phyloP scores from a whole-genome alignment of 2,113 vertebrate genomes.

The Calidris pygmaea region DNA sequence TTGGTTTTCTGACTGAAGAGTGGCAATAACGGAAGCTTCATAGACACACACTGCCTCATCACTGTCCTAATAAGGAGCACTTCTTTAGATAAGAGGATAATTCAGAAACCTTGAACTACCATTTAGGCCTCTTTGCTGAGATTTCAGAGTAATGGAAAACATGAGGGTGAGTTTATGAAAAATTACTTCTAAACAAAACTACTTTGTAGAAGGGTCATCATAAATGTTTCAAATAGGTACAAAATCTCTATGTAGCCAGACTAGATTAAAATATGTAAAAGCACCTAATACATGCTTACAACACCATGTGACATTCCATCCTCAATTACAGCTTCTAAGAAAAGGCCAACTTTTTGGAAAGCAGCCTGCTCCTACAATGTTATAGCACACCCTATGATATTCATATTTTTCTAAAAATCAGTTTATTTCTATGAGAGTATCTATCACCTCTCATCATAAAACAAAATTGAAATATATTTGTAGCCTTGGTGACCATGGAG shows the following conservation, averaged over 20 bases:
- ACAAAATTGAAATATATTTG: neutral
- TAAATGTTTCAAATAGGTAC: neutral
- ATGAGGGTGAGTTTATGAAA: neutral
- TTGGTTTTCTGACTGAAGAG: neutral
- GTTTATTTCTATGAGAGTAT: neutral
- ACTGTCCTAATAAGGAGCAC: neutral
- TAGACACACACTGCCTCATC: neutral
- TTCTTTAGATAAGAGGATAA: neutral
- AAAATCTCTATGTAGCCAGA: neutral
- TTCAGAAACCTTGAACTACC: neutral
- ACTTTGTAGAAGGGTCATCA: neutral
- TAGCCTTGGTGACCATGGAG: neutral
- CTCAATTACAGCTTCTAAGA: neutral
- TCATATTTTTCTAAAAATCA: neutral
- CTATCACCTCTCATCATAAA: neutral
- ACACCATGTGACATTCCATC: neutral
- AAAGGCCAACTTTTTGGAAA: conserved; percentile 1
- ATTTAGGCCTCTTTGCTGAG: neutral
- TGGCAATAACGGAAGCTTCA: neutral
- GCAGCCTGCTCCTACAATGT: neutral
- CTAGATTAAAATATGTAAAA: conserved; percentile 8
- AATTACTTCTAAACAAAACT: neutral
- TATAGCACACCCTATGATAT: neutral
- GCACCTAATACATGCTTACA: neutral
- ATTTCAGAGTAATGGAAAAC: neutral